A percentile compares a stretch with the other conserved stretches of the same genome.
These are phyloP conservation scores for Lagothrix lagotricha DNA, from an alignment of 2,797 vertebrate genomes.

Conservation along the genomic window DNA sequence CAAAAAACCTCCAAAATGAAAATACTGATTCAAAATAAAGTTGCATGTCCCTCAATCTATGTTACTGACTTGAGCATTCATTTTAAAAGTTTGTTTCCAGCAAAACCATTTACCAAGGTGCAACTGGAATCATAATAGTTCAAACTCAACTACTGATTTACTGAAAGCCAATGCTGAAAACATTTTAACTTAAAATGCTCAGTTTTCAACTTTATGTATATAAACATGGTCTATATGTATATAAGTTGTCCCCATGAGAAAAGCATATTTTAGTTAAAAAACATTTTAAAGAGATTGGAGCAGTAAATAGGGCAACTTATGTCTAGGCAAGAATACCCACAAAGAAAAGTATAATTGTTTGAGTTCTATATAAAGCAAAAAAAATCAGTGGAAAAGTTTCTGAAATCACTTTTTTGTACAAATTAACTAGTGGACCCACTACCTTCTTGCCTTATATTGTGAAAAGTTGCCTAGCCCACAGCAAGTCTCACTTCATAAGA, in stretches of 20 bases:
- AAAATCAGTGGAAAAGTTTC: background rate
- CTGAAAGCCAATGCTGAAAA: conserved; percentile 17
- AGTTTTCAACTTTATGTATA: background rate
- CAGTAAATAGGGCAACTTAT: background rate
- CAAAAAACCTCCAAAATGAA: background rate
- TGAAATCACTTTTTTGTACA: background rate
- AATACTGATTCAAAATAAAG: background rate
- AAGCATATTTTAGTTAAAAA: background rate
- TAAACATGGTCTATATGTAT: background rate
- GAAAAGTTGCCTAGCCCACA: background rate
- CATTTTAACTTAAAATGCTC: background rate
- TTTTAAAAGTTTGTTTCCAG: conserved; percentile 23
- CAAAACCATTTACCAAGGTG: background rate
- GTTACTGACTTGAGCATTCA: background rate
- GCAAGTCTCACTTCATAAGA: background rate
- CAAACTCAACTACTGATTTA: background rate
- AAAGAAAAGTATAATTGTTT: background rate
- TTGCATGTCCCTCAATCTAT: background rate
- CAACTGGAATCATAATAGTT: background rate
- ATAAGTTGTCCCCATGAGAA: background rate
- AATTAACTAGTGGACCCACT: background rate
- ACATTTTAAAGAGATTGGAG: background rate
- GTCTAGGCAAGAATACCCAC: background rate
- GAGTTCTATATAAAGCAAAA: background rate
- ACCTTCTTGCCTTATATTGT: background rate